phyloP scores from a whole-genome alignment of 2,888 invertebrate genomes.

The Geophilus truncorum region DNA sequence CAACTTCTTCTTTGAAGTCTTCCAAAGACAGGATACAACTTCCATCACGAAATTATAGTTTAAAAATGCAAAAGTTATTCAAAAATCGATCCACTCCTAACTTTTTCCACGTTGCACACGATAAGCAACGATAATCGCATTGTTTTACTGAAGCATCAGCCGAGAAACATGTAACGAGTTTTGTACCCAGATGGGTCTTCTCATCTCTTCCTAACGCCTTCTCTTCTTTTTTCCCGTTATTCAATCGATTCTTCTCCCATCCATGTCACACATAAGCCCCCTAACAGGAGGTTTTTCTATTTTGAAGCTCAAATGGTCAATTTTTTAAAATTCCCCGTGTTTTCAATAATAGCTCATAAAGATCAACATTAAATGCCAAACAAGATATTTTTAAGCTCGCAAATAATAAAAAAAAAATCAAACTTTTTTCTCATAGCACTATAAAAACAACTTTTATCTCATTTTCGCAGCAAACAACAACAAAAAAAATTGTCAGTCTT shows the following conservation, averaged over 20 bases:
- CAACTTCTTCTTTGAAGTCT: too few species aligned
- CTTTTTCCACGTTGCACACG: background rate
- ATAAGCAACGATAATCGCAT: slow-evolving; percentile 21
- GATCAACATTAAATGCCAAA: background rate
- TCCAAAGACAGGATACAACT: too few species aligned
- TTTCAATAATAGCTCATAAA: background rate
- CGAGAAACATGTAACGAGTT: slow-evolving; percentile 7
- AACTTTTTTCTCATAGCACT: background rate
- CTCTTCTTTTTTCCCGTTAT: background rate
- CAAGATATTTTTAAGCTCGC: background rate
- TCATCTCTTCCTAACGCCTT: background rate
- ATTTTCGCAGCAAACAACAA: background rate
- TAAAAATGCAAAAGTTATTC: background rate
- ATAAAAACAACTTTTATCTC: background rate
- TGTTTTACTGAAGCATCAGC: background rate
- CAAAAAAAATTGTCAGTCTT: background rate
- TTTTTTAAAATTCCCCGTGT: background rate
- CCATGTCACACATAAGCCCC: background rate
- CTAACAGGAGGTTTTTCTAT: background rate
- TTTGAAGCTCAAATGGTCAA: background rate
- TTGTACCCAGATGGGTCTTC: slow-evolving; percentile 12
- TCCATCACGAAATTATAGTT: background rate
- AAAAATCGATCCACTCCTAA: background rate
- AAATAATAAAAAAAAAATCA: too few species aligned
- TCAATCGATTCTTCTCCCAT: slow-evolving; percentile 10